Conservation (phyloP, 2,113 vertebrate species). For the Abramis brama region DNA sequence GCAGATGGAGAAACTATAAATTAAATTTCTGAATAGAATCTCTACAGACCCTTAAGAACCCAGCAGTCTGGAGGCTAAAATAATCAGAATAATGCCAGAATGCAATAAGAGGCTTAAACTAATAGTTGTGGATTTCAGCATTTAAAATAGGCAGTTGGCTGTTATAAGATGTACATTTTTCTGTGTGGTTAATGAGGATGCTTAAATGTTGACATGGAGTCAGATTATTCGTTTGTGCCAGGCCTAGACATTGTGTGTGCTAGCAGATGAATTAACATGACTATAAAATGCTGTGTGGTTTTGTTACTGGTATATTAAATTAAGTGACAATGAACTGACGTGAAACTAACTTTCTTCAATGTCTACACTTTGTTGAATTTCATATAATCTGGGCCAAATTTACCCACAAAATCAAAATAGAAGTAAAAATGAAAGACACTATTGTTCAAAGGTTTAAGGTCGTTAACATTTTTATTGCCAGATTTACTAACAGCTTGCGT, state of each 20-base stretch:
- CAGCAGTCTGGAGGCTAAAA: neutral
- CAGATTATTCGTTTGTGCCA: slow-evolving; percentile 40
- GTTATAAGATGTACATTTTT: slow-evolving; percentile 48
- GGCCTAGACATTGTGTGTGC: neutral
- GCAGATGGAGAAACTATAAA: neutral
- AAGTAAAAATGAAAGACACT: neutral
- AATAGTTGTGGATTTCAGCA: slow-evolving; percentile 54
- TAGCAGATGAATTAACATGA: neutral
- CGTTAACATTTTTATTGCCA: no score
- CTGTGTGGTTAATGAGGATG: slow-evolving; percentile 23
- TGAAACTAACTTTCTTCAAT: neutral
- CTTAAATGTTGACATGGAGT: slow-evolving; percentile 37
- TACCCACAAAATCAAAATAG: neutral
- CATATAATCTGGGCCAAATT: neutral
- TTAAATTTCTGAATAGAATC: no score
- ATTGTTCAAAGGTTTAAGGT: neutral
- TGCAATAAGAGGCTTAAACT: slow-evolving; percentile 70
- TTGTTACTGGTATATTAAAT: neutral
- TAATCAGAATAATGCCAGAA: slow-evolving; percentile 55
- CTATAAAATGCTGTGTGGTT: neutral
- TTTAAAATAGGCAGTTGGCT: slow-evolving; percentile 34
- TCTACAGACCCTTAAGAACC: neutral
- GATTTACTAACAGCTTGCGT: no score
- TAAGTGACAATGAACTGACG: neutral
- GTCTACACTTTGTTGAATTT: neutral